Evolutionary conservation across 1,140 invertebrate genomes (phyloP), one percentile per base, ranked within the genome.

Genomic region (Drosophila bocqueti): DNA sequence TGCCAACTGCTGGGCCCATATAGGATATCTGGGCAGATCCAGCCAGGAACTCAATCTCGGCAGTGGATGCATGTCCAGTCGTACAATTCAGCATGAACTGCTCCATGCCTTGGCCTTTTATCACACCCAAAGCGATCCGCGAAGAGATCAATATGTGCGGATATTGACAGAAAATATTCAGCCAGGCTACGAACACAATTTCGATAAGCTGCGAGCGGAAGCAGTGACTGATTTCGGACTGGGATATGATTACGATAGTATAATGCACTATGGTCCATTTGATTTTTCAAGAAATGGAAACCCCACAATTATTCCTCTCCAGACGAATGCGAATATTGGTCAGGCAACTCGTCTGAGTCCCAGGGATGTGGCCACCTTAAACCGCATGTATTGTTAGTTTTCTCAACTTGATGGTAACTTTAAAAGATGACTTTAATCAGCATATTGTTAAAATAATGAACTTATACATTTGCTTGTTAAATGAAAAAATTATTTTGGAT

Each of bases 281-380:
- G 96, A 96, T 0, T 97, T 97, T 91, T 95, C 95, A 1, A 94
- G 84, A 47, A 97, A 97, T 86, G 95, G 95, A 13, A 87, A 94
- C 74, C 94, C 95, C 8, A 97, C 96, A 0, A 96, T 97, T 47
- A 89, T 95, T 16, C 93, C 96, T 2, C 9, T 65, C 2, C 43
- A 47, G 4, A 21, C 18, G 1, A 47, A 50, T 18, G 63, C n/a
- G 0, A 52, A 36, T 40, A 94, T 95, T 73, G 95, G 95, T 4
- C 94, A 95, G 78, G 83, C 94, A 8, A 72, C 81, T 7, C 93
- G 93, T 7, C 76, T 95, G 7, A 95, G 94, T 63, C 61, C 81
- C 4, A 94, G 93, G 38, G 95, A 95, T 65, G 81, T 94, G 8
- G 34, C 74, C 2, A 95, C 95, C 66, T 52, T 95, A 0, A 92